Conservation (phyloP, 2,113 vertebrate genomes). For the Anseranas semipalmata region DNA sequence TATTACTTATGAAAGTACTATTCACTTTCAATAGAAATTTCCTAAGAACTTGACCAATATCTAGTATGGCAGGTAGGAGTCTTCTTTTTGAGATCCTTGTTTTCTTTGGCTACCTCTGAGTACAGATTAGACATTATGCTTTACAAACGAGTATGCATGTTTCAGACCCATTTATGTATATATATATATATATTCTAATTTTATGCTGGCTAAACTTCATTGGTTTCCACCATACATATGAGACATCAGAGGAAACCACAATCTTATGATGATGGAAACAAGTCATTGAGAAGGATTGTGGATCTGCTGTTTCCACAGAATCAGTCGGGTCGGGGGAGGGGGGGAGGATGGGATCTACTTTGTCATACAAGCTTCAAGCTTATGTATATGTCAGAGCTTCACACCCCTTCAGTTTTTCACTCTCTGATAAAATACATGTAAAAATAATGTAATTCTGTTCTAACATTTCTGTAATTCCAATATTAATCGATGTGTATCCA, state of each 20-base stretch:
- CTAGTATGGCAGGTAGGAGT: not conserved
- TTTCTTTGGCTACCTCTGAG: not conserved
- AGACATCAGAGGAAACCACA: not conserved
- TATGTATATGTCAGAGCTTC: not conserved
- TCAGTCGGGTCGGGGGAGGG: too few relatives aligned
- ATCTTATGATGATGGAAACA: not conserved
- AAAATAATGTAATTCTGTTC: not conserved
- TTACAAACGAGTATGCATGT: not conserved
- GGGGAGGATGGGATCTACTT: not conserved
- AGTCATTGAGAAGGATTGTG: not conserved
- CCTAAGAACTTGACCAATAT: not conserved
- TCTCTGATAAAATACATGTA: not conserved
- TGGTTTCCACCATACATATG: not conserved
- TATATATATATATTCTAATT: not conserved
- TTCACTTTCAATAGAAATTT: not conserved
- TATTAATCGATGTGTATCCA: not conserved
- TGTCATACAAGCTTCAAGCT: fast-evolving
- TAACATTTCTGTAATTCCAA: not conserved
- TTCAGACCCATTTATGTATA: not conserved
- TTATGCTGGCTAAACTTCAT: not conserved
- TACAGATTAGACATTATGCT: not conserved
- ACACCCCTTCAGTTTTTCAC: not conserved
- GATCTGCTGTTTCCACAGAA: not conserved
- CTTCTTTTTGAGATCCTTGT: not conserved
- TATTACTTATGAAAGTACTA: not conserved